Percentiles rank a stretch among this genome's conserved stretches.
Evolutionary conservation across 2,797 vertebrate species (phyloP).

Genomic region (Chiloscyllium punctatum): DNA sequence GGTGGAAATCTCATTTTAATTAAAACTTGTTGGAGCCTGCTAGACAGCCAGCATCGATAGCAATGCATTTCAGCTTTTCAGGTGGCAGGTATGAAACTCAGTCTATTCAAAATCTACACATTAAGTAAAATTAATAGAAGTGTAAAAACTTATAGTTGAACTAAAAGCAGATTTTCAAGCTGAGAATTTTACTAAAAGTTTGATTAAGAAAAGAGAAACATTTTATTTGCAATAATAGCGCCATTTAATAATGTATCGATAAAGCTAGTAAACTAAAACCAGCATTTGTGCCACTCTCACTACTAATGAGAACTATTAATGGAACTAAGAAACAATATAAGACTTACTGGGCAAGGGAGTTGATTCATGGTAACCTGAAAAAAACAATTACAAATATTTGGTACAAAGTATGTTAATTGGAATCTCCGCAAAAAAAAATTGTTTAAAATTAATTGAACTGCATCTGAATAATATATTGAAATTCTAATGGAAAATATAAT

Average conservation of each 20-base stretch:
- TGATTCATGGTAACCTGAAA: background rate
- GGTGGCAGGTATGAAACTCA: background rate
- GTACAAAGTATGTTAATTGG: background rate
- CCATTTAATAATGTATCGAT: background rate
- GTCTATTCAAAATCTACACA: background rate
- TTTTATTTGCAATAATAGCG: background rate
- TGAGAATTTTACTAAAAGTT: background rate
- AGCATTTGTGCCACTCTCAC: background rate
- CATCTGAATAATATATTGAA: background rate
- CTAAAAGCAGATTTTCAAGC: background rate
- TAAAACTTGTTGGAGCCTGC: too few relatives aligned
- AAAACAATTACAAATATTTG: background rate
- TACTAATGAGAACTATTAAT: background rate
- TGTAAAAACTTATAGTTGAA: background rate
- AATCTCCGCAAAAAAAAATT: background rate
- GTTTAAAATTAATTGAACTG: background rate
- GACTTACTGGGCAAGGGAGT: background rate
- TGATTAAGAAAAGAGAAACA: background rate
- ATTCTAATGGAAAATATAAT: too few relatives aligned
- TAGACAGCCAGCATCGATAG: too few relatives aligned
- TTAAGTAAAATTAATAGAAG: background rate
- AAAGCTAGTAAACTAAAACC: background rate
- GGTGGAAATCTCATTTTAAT: too few relatives aligned
- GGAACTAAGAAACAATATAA: background rate
- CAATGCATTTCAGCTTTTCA: too few relatives aligned